Conservation (phyloP, 1,140 invertebrate genomes). For the Pararge aegeria region DNA sequence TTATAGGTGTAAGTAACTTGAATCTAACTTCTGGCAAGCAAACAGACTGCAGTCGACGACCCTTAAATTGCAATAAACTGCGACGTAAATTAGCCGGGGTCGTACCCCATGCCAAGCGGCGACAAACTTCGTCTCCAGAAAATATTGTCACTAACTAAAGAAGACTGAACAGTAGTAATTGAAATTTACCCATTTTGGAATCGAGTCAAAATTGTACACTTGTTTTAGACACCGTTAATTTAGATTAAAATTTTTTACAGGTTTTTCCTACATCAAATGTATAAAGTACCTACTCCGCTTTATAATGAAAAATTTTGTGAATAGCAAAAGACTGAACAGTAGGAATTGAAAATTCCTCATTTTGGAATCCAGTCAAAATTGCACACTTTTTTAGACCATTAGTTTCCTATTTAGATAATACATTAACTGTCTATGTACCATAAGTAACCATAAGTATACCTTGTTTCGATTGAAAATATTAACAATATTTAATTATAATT, state of each 20-base stretch:
- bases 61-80: conserved; percentile 56
- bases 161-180: neutral
- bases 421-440: too few relatives aligned
- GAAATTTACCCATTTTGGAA: conserved; percentile 4
- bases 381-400: neutral
- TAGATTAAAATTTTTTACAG: neutral
- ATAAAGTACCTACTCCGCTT: neutral
- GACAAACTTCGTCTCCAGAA: conserved; percentile 19
- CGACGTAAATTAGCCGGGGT: conserved; percentile 53
- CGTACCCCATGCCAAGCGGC: conserved; percentile 32
- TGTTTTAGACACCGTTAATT: neutral
- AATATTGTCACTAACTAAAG: conserved; percentile 14
- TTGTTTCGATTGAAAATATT: too few relatives aligned
- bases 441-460: too few relatives aligned
- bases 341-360: neutral
- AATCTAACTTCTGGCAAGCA: conserved; percentile 52
- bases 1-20: conserved; percentile 17
- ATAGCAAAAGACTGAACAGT: neutral
- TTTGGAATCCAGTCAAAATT: conserved; percentile 10
- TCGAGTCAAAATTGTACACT: conserved; percentile 10
- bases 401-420: too few relatives aligned
- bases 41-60: conserved; percentile 30
- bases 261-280: neutral
- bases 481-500: too few relatives aligned
- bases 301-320: conserved; percentile 16